Base-by-base conservation (phyloP, 2,888 invertebrate genomes). In the Agonopterix subpropinquella region DNA sequence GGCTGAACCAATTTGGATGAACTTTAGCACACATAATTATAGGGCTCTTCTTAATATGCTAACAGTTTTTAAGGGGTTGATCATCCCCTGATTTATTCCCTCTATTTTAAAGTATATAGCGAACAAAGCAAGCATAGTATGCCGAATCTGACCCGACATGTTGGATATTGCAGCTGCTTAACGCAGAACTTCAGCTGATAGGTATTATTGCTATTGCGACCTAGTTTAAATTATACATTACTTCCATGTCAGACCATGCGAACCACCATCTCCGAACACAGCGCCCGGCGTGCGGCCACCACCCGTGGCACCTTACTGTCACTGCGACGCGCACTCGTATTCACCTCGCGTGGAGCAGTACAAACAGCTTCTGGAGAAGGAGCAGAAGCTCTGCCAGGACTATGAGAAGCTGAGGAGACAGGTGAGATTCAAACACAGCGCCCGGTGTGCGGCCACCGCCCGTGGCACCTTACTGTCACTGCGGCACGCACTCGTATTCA, bases 391-490 rank as follows among this genome's bases (percentile, higher is more conserved):
- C 1, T 89, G 90, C 52, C 76, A 90, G 8, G 91, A 92, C 58
- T 80, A 91, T 56, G 79, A 84, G 39, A 70, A 77, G 44, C 67
- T 91, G 11, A 81, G 89, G 56, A 81, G 62, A 55, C 85, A 89
- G 83, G 89, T 89, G 58, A 56, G 44, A 9, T 39, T 9, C 1
- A 9, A 39, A 2, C 10, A 39, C 2, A 18, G 78, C 80, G 47
- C 89, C 89, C 0, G 66, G 74, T 2, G 70, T 79, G 35, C 78
- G 85, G n/a, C 89, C 87, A 0, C 83, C 89, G 8, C 80, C 90
- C 0, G 90, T 91, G 2, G 90, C 91, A 1, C 91, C 91, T 0
- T 91, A 91, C 63, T 92, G 92, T 61, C 90, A 91, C 66, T 92
- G 92, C 74, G 91, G 92, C 55, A 87, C 85, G 0, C 92, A 92